Conservation (phyloP, 1,140 invertebrate genomes). For the Lepidotrigona ventralis region DNA sequence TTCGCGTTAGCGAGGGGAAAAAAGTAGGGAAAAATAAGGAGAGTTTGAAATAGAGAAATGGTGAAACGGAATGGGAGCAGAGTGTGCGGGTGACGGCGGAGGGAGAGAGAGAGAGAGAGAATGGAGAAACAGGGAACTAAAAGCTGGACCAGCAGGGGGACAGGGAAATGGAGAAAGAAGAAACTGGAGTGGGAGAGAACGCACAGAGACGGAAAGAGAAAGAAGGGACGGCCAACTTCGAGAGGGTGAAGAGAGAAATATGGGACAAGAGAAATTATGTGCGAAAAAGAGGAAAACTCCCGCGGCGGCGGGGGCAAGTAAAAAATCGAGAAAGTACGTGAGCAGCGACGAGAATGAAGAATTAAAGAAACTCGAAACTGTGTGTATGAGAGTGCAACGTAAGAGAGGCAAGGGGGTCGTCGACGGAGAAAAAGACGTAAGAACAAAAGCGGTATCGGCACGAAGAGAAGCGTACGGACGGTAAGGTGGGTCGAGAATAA, state of each 20-base stretch:
- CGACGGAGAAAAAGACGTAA: neutral
- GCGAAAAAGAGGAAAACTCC: slow-evolving; percentile 4
- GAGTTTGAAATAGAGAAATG: slow-evolving; percentile 32
- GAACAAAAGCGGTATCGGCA: neutral
- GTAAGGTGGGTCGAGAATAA: too few relatives aligned
- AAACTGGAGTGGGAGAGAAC: neutral
- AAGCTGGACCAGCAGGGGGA: neutral
- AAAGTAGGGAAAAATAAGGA: slow-evolving; percentile 14
- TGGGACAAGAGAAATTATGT: slow-evolving; percentile 41
- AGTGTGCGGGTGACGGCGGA: too few relatives aligned
- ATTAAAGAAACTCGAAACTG: slow-evolving; percentile 40
- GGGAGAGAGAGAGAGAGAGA: neutral
- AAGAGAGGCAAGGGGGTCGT: neutral
- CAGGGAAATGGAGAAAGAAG: neutral
- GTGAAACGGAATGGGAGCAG: neutral
- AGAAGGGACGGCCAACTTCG: slow-evolving; percentile 17
- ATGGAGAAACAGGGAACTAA: neutral
- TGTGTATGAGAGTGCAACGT: neutral
- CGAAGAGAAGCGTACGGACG: neutral
- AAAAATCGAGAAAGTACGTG: slow-evolving; percentile 37
- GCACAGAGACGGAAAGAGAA: neutral
- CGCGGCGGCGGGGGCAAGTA: neutral
- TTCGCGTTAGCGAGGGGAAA: neutral
- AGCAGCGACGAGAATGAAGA: slow-evolving; percentile 34
- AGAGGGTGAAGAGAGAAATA: slow-evolving; percentile 36